These are phyloP conservation scores for Turritopsis dohrnii DNA, from an alignment of 30 jellyfish, hydroid and myxozoan species.

Conservation along the genomic window DNA sequence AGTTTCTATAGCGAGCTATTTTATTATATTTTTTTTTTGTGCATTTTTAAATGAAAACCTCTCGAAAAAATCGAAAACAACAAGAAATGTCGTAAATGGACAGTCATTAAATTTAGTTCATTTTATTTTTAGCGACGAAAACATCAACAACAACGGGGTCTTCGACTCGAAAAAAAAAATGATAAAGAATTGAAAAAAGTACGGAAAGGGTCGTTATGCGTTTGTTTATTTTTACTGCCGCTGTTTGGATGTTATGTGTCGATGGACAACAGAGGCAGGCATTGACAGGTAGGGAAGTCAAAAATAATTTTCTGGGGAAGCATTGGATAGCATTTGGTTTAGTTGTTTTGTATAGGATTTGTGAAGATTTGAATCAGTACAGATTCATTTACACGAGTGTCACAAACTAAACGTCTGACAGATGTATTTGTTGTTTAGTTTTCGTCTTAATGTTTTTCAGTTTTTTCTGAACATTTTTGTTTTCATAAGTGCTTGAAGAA, in stretches of 20 bases:
- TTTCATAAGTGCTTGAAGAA: no score
- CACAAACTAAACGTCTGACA: no score
- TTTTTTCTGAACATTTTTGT: no score
- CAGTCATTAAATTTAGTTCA: neutral
- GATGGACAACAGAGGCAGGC: neutral
- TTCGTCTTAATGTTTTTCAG: no score
- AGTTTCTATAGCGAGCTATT: no score
- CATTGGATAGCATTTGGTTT: no score
- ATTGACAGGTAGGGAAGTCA: neutral
- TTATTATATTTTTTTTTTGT: no score
- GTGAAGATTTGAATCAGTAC: no score
- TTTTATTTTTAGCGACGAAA: neutral
- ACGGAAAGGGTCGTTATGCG: neutral
- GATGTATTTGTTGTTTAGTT: no score
- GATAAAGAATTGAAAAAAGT: neutral
- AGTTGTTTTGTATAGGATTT: no score
- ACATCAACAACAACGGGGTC: neutral
- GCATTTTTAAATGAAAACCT: neutral
- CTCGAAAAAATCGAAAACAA: neutral
- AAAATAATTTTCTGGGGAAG: no score
- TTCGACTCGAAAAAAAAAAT: neutral
- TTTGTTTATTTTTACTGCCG: neutral
- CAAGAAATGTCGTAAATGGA: neutral
- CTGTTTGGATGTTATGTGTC: neutral
- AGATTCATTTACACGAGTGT: no score